phyloP scores from a whole-genome alignment of 2,797 vertebrate species.

The Pseudotriccus pelzelni region DNA sequence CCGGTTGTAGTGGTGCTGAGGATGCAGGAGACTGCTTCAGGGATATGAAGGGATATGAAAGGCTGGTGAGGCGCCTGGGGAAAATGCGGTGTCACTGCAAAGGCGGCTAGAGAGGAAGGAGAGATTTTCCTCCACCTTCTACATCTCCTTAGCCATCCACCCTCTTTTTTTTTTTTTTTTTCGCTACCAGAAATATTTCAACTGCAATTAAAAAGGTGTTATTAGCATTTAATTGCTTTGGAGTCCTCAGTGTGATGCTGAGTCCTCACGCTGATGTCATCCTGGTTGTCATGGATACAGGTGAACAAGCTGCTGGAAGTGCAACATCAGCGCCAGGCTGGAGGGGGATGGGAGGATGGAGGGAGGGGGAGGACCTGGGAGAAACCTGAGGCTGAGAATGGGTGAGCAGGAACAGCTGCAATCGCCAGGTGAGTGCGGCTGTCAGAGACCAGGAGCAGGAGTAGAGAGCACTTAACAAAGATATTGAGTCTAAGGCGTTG shows the following conservation, averaged over 20 bases:
- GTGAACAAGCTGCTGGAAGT: slow-evolving; percentile 38
- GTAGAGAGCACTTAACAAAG: neutral
- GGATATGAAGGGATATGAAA: neutral
- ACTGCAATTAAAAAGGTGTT: slow-evolving; percentile 34
- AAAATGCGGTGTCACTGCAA: neutral
- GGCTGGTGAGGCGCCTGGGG: neutral
- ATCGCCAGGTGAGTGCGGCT: neutral
- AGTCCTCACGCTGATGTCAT: slow-evolving; percentile 54
- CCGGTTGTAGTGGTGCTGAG: neutral
- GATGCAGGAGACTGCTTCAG: neutral
- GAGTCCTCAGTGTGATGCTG: slow-evolving; percentile 14
- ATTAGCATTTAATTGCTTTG: slow-evolving; percentile 40
- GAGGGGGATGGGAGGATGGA: neutral
- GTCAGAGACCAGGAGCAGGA: neutral
- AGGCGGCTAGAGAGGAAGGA: neutral
- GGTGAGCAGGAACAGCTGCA: neutral
- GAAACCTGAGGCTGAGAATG: neutral
- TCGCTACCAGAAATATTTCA: slow-evolving; percentile 9
- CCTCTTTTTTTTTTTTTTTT: neutral
- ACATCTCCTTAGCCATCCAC: neutral
- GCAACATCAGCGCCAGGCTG: neutral
- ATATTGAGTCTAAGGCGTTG: neutral
- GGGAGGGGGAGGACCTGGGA: neutral
- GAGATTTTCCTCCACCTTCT: neutral
- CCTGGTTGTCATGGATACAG: slow-evolving; percentile 72